Evolutionary conservation across 1,140 invertebrate species (phyloP).

Genomic region (Drosophila orena): DNA sequence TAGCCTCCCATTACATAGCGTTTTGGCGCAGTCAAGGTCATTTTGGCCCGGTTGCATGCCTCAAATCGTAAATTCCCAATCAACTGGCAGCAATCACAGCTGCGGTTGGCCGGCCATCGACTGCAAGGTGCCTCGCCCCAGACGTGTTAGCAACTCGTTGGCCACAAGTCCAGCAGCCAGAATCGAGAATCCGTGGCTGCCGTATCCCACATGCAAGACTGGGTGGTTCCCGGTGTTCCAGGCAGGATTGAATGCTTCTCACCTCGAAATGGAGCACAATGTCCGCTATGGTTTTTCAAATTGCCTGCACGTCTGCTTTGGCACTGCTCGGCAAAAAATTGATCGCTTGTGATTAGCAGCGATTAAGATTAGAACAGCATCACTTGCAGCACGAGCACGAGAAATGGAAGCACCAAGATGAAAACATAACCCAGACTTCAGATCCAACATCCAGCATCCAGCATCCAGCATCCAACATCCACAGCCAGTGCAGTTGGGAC

Average conservation of each 20-base stretch:
- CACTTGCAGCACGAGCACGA: slow-evolving; percentile 32
- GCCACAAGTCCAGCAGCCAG: slow-evolving; percentile 14
- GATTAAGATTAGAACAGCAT: slow-evolving; percentile 77
- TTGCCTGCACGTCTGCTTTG: slow-evolving; percentile 69
- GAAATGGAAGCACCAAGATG: slow-evolving; percentile 31
- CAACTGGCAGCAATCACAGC: slow-evolving; percentile 61
- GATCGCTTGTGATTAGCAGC: slow-evolving; percentile 80
- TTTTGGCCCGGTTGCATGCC: slow-evolving; percentile 60
- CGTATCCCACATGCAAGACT: slow-evolving; percentile 42
- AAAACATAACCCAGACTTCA: slow-evolving; percentile 44
- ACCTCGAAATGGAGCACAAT: slow-evolving; percentile 72
- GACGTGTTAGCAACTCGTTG: slow-evolving; percentile 72
- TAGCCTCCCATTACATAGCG: slow-evolving; percentile 51
- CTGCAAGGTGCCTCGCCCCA: slow-evolving; percentile 78
- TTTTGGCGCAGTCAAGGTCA: slow-evolving; percentile 65
- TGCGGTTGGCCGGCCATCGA: slow-evolving; percentile 12
- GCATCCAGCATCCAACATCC: slow-evolving; percentile 1
- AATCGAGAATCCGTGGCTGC: background rate
- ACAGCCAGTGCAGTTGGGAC: slow-evolving; percentile 48
- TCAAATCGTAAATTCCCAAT: slow-evolving; percentile 53
- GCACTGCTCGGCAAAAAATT: slow-evolving; percentile 62
- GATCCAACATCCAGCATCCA: slow-evolving; percentile 6
- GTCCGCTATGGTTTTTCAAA: slow-evolving; percentile 67
- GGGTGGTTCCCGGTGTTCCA: slow-evolving; percentile 19
- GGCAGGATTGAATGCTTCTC: slow-evolving; percentile 76